Percentiles rank a stretch among this genome's conserved stretches.
These are phyloP conservation scores for Drosophila aldrichi DNA, from an alignment of 2,888 invertebrate genomes.

Conservation along the genomic window DNA sequence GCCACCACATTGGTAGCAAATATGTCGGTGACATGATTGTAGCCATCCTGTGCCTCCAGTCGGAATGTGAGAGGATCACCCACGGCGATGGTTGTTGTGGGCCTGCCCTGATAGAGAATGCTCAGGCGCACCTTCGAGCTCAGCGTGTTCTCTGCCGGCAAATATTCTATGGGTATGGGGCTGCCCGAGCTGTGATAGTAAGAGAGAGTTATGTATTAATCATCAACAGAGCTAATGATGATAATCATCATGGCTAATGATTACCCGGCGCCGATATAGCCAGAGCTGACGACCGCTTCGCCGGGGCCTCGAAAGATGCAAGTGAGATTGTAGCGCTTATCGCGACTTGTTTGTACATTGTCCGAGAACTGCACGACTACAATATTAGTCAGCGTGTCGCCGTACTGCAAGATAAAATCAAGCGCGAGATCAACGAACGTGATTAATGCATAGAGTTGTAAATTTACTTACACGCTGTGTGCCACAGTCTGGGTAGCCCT, in stretches of 20 bases:
- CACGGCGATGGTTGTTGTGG: slow-evolving; percentile 96
- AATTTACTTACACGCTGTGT: slow-evolving; percentile 89
- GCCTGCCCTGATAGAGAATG: slow-evolving; percentile 95
- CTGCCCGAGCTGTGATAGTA: slow-evolving; percentile 90
- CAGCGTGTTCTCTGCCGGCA: slow-evolving; percentile 95
- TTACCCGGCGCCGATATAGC: slow-evolving; percentile 96
- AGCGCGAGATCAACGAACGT: background rate
- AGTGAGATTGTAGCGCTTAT: slow-evolving; percentile 96
- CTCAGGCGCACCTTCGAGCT: slow-evolving; percentile 94
- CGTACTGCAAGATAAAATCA: slow-evolving; percentile 87
- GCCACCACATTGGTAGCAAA: slow-evolving; percentile 97
- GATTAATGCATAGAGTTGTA: slow-evolving; percentile 6
- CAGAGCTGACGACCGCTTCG: slow-evolving; percentile 96
- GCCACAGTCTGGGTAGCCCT: slow-evolving; percentile 97
- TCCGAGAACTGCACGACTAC: slow-evolving; percentile 97
- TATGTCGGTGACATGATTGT: slow-evolving; percentile 94
- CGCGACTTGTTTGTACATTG: slow-evolving; percentile 95
- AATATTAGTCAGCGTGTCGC: slow-evolving; percentile 97
- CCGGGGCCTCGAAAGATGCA: slow-evolving; percentile 96
- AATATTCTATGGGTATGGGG: slow-evolving; percentile 96
- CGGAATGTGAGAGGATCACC: slow-evolving; percentile 96
- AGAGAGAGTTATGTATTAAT: slow-evolving; percentile 6
- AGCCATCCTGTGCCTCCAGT: slow-evolving; percentile 94
- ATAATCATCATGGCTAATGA: slow-evolving; percentile 6
- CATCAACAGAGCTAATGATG: slow-evolving; percentile 11